Evolutionary conservation across 2,888 invertebrate genomes (phyloP), one percentile per base, ranked within the genome.

Genomic region (Neria commutata): DNA sequence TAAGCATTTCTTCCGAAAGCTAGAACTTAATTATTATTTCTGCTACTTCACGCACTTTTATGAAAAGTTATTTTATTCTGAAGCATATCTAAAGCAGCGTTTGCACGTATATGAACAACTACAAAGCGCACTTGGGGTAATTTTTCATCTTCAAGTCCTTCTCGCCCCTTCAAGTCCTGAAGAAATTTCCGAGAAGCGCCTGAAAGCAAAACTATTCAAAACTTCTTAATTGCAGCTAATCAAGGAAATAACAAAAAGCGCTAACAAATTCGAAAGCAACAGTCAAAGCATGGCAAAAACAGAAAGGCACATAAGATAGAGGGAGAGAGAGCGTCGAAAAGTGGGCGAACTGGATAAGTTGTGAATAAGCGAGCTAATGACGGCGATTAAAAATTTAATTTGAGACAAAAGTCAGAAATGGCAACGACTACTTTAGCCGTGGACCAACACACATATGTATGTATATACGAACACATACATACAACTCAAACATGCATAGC

Each of bases 361-460:
- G 11, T 54, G 33, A 34, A 24, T 40, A 37, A 26, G 26, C 14
- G 19, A 24, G 51, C 50, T 56, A 51, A 56, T 56, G 50, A 56
- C 24, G 24, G 24, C 56, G 56, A 56, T 56, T 56, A 56, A 40
- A 48, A 56, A 49, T 56, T 56, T 49, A 49, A 56, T 50, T 56
- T 42, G 42, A 56, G 51, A 21, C 53, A 21, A 45, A 45, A 53
- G 48, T 48, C 17, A 26, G 46, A 34, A 26, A 46, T 29, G 29
- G 29, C 40, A 42, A 26, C 42, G 23, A 16, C 52, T 14, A 40
- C 23, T 21, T 16, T 6, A 42, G 26, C 37, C 26, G 11, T 34
- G 26, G 11, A 21, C 51, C 33, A 16, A 33, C 33, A 54, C 33
- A 47, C 23, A 47, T 14, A 47, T 24, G 47, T 14, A 14, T n/a